These are phyloP conservation scores for Plestiodon gilberti DNA, from an alignment of 2,113 vertebrate species.

Conservation along the genomic window DNA sequence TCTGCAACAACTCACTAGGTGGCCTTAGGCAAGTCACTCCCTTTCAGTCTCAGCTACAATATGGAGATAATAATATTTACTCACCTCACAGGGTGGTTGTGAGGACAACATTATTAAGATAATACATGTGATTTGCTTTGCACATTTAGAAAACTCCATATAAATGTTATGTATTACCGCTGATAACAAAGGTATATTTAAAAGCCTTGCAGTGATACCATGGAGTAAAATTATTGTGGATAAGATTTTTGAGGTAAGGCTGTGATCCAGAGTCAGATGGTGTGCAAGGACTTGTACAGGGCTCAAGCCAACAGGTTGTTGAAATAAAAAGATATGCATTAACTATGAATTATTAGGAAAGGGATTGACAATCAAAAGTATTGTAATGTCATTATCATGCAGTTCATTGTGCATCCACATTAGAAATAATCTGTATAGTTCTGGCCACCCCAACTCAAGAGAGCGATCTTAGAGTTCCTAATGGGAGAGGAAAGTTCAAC, in stretches of 20 bases:
- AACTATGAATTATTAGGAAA: not conserved
- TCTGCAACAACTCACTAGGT: no score
- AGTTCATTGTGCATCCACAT: not conserved
- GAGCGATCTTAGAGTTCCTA: not conserved
- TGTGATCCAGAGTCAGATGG: not conserved
- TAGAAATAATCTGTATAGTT: not conserved
- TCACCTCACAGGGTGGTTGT: no score
- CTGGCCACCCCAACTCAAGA: not conserved
- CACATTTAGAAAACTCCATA: no score
- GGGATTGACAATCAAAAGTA: not conserved
- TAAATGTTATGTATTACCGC: no score
- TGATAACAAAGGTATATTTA: not conserved
- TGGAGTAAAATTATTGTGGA: not conserved
- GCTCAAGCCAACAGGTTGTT: not conserved
- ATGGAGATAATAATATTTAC: no score
- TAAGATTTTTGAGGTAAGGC: conserved; percentile 18
- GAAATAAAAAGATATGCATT: not conserved
- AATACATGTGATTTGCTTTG: no score
- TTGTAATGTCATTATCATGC: not conserved
- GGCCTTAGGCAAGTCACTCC: no score
- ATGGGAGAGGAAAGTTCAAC: not conserved
- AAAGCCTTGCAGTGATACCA: not conserved
- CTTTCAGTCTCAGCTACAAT: no score
- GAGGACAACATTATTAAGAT: no score
- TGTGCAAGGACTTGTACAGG: not conserved